Evolutionary conservation across 2,113 vertebrate genomes (phyloP).

Genomic region (Campylomormyrus tamandua): DNA sequence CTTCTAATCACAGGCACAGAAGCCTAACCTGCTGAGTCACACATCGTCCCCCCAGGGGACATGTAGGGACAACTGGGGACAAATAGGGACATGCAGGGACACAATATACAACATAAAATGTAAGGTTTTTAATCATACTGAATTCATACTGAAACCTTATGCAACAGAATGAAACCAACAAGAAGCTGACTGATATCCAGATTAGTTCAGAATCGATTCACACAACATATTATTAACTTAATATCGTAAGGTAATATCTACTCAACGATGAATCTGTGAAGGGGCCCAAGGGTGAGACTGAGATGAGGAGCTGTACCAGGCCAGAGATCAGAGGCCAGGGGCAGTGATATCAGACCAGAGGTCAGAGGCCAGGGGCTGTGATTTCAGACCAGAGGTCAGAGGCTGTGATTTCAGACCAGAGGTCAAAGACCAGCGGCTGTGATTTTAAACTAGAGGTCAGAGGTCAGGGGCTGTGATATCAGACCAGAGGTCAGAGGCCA

Average conservation of each 20-base stretch:
- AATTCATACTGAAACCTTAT: background rate
- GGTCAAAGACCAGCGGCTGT: too few species aligned
- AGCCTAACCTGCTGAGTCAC: background rate
- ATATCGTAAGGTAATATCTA: conserved; percentile 40
- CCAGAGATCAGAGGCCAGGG: background rate
- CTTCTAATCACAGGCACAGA: background rate
- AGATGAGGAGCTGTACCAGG: background rate
- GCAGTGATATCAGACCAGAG: background rate
- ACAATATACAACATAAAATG: background rate
- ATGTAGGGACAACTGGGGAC: too few species aligned
- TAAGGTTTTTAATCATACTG: background rate
- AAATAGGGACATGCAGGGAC: background rate
- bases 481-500: background rate
- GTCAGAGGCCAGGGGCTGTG: too few species aligned
- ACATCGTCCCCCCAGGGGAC: background rate
- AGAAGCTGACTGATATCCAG: background rate
- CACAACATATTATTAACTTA: conserved; percentile 36
- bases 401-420: too few species aligned
- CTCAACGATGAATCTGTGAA: conserved; percentile 28
- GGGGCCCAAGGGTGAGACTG: conserved; percentile 1
- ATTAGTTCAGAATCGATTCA: conserved; percentile 35
- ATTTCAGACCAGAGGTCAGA: too few species aligned
- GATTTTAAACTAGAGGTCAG: too few species aligned
- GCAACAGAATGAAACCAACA: background rate
- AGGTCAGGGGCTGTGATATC: too few species aligned